Base-by-base conservation (phyloP, 2,888 invertebrate genomes). In the Mythimna vitellina region DNA sequence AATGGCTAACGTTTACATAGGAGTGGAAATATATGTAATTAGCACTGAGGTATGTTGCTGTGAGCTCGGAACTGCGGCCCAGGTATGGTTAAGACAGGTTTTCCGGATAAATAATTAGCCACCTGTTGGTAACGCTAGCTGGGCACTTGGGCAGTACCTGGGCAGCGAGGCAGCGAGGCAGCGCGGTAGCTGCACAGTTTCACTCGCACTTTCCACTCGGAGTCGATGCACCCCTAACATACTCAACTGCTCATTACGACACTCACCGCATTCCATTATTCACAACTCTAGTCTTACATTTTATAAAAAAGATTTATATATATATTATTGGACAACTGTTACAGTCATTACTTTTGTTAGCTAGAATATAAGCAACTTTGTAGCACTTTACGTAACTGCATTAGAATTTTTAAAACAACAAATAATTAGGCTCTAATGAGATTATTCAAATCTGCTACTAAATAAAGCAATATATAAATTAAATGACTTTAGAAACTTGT, bases 101-200 rank as follows among this genome's bases (percentile, higher is more conserved):
- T 91, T 90, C 91, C 89, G 87, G 88, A 85, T 84, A 82, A 82
- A 67, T 90, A 89, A 90, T 89, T 89, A 87, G 73, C 83, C 81
- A 86, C 84, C 82, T 80, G 80, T 82, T 76, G 69, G 73, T 80
- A 87, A 84, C 81, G 77, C 76, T 78, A 78, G 63, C 70, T 73
- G 51, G 62, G 62, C 65, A 69, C n/a, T 70, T 73, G 51, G 62
- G 60, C 65, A 69, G 22, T 68, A 29, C n/a, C 46, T 70, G 64
- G 67, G 49, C 74, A 67, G 72, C 54, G 66, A 58, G 64, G 69
- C 73, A 25, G 53, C n/a, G 29, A 65, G 80, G 70, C 79, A 72
- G 74, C 62, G 71, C 78, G 80, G 72, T 76, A 66, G 73, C 73
- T 84, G 75, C 78, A 82, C 84, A 85, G 87, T 90, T 89, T 89